phyloP scores from a whole-genome alignment of 2,113 vertebrate genomes.

The Cynocephalus volans region DNA sequence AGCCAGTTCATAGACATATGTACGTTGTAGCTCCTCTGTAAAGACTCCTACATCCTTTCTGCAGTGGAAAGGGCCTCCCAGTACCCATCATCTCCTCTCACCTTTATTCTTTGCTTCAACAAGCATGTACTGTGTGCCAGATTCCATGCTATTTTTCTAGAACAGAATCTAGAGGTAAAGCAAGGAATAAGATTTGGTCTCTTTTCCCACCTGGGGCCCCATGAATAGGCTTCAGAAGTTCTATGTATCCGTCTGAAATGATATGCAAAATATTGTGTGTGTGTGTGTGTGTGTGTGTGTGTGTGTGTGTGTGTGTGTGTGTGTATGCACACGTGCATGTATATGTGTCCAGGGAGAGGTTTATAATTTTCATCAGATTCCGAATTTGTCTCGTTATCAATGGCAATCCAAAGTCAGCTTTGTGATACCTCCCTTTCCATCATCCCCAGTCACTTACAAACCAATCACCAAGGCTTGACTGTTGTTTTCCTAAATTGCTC shows the following conservation, averaged over 20 bases:
- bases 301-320: background rate
- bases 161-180: background rate
- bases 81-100: background rate
- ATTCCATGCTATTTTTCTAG: background rate
- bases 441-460: background rate
- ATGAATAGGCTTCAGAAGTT: background rate
- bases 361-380: background rate
- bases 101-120: background rate
- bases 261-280: background rate
- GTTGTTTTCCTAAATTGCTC: background rate
- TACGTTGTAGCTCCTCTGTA: background rate
- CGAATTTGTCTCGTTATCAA: background rate
- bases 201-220: background rate
- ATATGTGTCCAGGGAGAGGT: background rate
- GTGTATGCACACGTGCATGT: background rate
- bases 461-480: too few species aligned
- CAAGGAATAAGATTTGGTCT: background rate
- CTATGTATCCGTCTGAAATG: background rate
- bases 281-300: background rate
- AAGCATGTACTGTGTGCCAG: too few species aligned
- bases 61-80: background rate
- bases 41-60: background rate
- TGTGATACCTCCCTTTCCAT: background rate
- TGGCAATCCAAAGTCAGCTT: background rate
- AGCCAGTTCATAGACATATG: background rate